Base-by-base conservation (phyloP, 2,113 vertebrate species). In the Carassius carassius region DNA sequence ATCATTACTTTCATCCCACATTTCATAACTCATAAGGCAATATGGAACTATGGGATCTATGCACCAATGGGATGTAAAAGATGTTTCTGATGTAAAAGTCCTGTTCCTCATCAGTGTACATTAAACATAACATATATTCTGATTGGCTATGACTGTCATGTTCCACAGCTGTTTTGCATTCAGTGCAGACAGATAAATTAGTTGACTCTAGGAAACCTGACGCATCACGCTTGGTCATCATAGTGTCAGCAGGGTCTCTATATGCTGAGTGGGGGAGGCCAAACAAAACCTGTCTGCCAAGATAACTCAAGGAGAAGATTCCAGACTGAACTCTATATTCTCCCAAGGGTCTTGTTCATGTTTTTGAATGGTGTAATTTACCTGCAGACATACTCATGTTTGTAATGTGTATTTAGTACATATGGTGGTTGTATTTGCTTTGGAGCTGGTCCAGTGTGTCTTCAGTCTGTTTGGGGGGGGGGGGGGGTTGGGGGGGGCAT, bases 331-430 rank as follows among this genome's bases (percentile, higher is more conserved):
- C 13, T 2, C n/a, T 63, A 54, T 60, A 44, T 79, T 17, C 35
- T 25, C 13, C 35, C 77, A 63, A 79, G 37, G 58, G 77, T 41
- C 56, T 44, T 62, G 41, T 25, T 75, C 44, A 17, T 77, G 23
- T 58, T 77, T 62, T 29, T 8, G 41, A 19, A 41, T 2, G n/a
- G 58, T 81, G 35, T 44, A 41, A 78, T 78, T 23, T 41, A 21
- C 32, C 41, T 62, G 13, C 32, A 41, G 12, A 65, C 78, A 21
- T 16, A 25, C 37, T 23, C 41, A 65, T 73, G 41, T 65, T 77
- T 51, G 25, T 58, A 35, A 67, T 75, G 77, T 81, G 35, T 81
- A 47, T 84, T 21, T 3, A 62, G 51, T 54, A 67, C 17, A 58
- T 69, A 73, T 23, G n/a, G 35, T 56, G 29, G 13, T 58, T 35